These are phyloP conservation scores for Musca vetustissima DNA, from an alignment of 1,140 invertebrate genomes.

Conservation along the genomic window DNA sequence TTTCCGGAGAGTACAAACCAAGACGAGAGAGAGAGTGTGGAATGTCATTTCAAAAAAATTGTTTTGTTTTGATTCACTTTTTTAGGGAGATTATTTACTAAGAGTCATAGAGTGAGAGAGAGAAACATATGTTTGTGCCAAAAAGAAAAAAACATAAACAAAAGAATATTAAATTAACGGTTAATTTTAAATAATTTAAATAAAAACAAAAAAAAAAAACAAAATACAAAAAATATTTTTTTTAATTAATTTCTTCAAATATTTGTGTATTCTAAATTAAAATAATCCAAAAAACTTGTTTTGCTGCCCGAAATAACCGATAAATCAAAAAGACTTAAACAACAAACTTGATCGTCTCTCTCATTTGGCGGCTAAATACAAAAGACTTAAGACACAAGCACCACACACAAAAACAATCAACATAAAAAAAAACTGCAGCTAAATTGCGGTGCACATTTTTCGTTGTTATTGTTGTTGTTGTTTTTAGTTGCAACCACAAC, in stretches of 20 bases:
- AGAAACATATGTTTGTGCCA: no score
- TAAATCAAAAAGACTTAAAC: conserved; percentile 26
- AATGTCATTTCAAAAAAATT: no score
- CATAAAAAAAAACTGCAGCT: no score
- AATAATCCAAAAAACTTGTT: conserved; percentile 23
- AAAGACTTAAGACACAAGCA: conserved; percentile 5
- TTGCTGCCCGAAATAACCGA: not conserved
- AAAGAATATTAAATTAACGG: not conserved
- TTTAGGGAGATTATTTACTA: no score
- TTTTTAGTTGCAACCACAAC: not conserved
- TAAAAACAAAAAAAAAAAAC: no score
- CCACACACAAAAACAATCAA: not conserved
- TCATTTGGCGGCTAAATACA: not conserved
- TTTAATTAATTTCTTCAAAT: no score
- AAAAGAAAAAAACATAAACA: conserved; percentile 4
- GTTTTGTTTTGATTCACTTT: no score
- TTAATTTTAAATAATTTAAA: no score
- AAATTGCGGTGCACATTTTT: not conserved
- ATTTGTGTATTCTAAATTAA: no score
- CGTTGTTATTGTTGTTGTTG: not conserved
- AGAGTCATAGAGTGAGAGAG: no score
- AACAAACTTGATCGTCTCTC: conserved; percentile 13
- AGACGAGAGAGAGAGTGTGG: no score
- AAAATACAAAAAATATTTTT: not conserved
- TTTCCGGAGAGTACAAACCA: not conserved